Evolutionary conservation across 2,797 vertebrate species (phyloP), one percentile per base, ranked within the genome.

Genomic region (Etheostoma perlongum): DNA sequence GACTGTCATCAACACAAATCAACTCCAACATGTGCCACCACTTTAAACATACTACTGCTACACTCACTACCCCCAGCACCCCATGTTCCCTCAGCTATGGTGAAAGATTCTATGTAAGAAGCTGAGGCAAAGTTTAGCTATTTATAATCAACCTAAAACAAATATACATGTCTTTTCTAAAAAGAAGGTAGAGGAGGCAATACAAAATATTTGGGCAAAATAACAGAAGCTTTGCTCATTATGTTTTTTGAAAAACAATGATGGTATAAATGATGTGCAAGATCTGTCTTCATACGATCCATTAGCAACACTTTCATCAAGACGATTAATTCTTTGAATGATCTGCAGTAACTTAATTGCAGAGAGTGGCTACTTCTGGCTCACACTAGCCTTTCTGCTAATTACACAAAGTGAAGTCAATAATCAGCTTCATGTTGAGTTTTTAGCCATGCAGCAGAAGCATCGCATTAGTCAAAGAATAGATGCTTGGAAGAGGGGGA

Each of bases 391-490:
- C 82, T 81, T 59, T 73, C 73, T 71, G 84, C 84, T 91, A 90
- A 93, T 94, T 88, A 92, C 77, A 74, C 89, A 94, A 91, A 94
- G 90, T 92, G 86, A 90, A 92, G 90, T 88, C 87, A 82, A 88
- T 79, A 76, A 69, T 84, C 67, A 75, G 85, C 76, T 78, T 73
- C 69, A 74, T 58, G 79, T 72, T 49, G 76, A 77, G 82, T 78
- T 79, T 78, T 77, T 6, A 76, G 79, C 77, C 82, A 84, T 55
- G 81, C 68, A 57, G 82, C 72, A 78, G 36, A 72, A 47, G 27
- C 76, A 62, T 87, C 82, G 72, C 21, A 84, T 78, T 55, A 59
- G 47, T 74, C 79, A 66, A 42, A 72, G 47, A 48, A 49, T 36
- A 57, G 76, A 66, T 30, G 48, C 65, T 60, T 30, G n/a, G 27